These are phyloP conservation scores for Choloepus didactylus DNA, from an alignment of 2,797 vertebrate genomes.

Conservation along the genomic window DNA sequence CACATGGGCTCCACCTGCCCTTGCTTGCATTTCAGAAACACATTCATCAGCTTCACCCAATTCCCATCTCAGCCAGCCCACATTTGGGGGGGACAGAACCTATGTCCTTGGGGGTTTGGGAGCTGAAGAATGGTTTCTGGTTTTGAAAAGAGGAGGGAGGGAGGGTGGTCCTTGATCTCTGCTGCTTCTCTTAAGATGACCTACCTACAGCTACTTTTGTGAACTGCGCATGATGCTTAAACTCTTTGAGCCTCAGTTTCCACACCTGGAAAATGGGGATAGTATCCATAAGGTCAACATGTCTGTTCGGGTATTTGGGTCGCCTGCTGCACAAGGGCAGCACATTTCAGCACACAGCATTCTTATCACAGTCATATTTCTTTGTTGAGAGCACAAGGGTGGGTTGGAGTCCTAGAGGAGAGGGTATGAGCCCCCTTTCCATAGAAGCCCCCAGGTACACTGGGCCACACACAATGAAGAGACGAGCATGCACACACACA, in stretches of 20 bases:
- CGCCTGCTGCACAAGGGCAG: not conserved
- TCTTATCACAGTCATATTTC: too few species aligned
- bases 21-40: not conserved
- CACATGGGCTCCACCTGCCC: not conserved
- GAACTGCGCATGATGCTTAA: not conserved
- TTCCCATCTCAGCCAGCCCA: not conserved
- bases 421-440: not conserved
- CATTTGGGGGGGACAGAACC: not conserved
- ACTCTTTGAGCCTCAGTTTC: not conserved
- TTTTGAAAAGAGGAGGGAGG: not conserved
- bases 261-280: not conserved
- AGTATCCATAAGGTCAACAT: not conserved
- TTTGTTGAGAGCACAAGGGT: not conserved
- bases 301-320: not conserved
- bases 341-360: rapidly evolving
- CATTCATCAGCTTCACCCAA: too few species aligned
- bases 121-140: not conserved
- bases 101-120: too few species aligned
- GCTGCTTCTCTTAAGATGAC: not conserved
- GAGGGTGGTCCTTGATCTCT: not conserved
- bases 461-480: not conserved
- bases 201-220: not conserved
- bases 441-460: not conserved
- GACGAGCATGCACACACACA: rapidly evolving
- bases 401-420: not conserved